Conservation (phyloP, 2,113 vertebrate genomes). For the rabbit (Oryctolagus cuniculus) region DNA sequence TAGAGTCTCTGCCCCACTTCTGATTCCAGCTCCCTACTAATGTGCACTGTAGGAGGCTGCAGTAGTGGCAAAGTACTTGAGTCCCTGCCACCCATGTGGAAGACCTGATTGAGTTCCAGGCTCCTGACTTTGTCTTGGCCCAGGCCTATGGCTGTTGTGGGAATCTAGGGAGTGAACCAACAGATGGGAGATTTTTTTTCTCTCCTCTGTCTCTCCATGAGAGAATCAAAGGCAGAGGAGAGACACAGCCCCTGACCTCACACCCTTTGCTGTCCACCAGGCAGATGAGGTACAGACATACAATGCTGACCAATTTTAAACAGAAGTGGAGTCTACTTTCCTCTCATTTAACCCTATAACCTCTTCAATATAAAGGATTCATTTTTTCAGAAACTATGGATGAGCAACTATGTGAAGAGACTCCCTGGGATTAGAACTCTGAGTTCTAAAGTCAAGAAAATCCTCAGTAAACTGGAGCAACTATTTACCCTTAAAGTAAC, state of each 20-base stretch:
- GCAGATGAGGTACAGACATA: neutral
- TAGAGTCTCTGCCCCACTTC: too few species aligned
- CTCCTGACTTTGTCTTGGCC: too few species aligned
- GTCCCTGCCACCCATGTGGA: too few species aligned
- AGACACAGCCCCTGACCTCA: neutral
- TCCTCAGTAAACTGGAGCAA: neutral
- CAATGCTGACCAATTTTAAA: neutral
- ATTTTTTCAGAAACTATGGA: neutral
- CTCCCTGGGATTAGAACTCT: neutral
- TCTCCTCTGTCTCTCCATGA: neutral
- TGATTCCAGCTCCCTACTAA: too few species aligned
- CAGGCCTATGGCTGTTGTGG: too few species aligned
- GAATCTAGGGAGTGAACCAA: too few species aligned
- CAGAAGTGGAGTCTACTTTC: neutral
- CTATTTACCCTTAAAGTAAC: neutral
- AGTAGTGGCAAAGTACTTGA: too few species aligned
- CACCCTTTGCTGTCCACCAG: neutral
- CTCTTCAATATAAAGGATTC: neutral
- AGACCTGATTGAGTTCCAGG: too few species aligned
- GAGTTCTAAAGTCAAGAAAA: neutral
- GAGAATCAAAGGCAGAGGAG: constrained; percentile 14
- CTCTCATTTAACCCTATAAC: neutral
- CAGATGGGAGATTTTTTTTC: too few species aligned
- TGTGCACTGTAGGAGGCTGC: too few species aligned
- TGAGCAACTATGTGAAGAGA: neutral